A percentile compares a stretch with the other conserved stretches of the same genome.
Conservation (phyloP, 2,888 invertebrate species). For the Campoplex capitator region DNA sequence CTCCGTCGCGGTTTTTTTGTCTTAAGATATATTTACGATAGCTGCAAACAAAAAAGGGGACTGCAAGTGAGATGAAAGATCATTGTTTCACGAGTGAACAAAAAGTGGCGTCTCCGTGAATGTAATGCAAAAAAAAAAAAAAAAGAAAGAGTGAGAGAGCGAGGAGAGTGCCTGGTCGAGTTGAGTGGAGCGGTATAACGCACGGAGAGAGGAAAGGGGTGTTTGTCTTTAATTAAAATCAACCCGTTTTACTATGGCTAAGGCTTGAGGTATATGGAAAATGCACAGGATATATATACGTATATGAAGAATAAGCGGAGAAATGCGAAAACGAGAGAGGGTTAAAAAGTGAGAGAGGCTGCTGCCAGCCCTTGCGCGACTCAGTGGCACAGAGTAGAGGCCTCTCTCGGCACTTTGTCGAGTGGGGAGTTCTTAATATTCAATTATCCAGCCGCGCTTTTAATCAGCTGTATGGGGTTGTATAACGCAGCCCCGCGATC, state of each 20-base stretch:
- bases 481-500: slow-evolving; percentile 36
- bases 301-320: slow-evolving; percentile 3
- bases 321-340: slow-evolving; percentile 36
- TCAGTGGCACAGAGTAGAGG: slow-evolving; percentile 26
- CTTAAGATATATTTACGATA: slow-evolving; percentile 4
- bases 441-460: slow-evolving; percentile 80
- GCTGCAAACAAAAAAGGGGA: neutral
- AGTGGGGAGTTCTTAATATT: slow-evolving; percentile 81
- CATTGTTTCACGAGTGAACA: slow-evolving; percentile 45
- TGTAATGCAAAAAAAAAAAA: slow-evolving; percentile 20
- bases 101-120: slow-evolving; percentile 43
- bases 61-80: slow-evolving; percentile 28
- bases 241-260: slow-evolving; percentile 70
- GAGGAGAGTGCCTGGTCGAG: slow-evolving; percentile 15
- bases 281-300: slow-evolving; percentile 24
- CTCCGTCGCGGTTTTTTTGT: slow-evolving; percentile 14
- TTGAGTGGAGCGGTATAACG: neutral
- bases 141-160: neutral
- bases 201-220: slow-evolving; percentile 72
- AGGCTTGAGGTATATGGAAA: slow-evolving; percentile 45
- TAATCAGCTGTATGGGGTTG: slow-evolving; percentile 76
- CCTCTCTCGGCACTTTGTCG: slow-evolving; percentile 74
- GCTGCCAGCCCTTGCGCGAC: slow-evolving; percentile 18
- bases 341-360: slow-evolving; percentile 32
- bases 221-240: slow-evolving; percentile 84